Base-by-base conservation (phyloP, 1,140 invertebrate species). In the Drosophila pseudoobscura region DNA sequence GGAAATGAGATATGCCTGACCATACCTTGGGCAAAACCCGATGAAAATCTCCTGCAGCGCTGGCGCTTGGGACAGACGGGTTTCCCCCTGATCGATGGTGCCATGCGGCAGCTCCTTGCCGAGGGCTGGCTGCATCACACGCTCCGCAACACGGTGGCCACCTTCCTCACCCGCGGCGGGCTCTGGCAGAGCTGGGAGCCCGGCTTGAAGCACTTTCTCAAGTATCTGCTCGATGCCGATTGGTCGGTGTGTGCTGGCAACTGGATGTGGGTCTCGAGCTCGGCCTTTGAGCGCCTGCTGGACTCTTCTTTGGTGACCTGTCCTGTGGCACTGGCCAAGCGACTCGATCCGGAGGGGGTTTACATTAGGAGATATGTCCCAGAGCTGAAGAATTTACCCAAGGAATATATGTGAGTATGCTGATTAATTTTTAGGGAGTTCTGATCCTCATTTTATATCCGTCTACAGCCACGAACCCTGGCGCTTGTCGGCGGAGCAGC, bases 191-290 rank as follows among this genome's bases (percentile, higher is more conserved):
- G 92, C 68, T 96, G 95, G 95, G 94, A 94, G 74, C 92, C 94
- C 60, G 95, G 95, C 1, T 82, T 95, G 24, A 91, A 94, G 69
- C 94, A 95, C 83, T 94, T 94, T 82, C 90, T 94, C 3, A 93
- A 94, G 80, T 95, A 95, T 77, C 91, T 96, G 47, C 90, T 96
- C 0, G 95, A 96, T 88, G 95, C 95, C 62, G 94, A 95, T 90
- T 95, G 94, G 94, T 95, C 95, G 3, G 94, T 96, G 1, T 95
- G 94, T 90, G 94, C 95, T 17, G 95, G 95, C 26, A 96, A 96
- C 91, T 96, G 95, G 95, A 96, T 96, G 95, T 96, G 95, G 95
- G 94, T 96, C 4, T 95, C 95, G 6, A 94, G 94, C 24, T 95
- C 94, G 29, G 95, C 95, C 6, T 96, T 96, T 91, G 94, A 95